Evolutionary conservation across 2,113 vertebrate genomes (phyloP).

Genomic region (Salvelinus sp.): DNA sequence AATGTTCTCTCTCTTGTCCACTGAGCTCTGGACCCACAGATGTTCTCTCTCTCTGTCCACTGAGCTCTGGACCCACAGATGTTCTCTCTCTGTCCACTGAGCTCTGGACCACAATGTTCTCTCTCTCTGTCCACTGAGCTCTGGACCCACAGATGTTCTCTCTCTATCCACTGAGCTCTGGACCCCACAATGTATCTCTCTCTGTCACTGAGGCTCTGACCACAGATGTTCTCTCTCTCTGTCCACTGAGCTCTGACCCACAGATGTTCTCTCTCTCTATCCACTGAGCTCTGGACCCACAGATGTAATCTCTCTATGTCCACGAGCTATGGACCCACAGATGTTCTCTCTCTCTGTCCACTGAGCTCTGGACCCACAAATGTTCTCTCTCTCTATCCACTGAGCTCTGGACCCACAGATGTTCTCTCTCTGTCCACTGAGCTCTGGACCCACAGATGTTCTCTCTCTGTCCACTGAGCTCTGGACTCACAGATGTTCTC

Average conservation of each 20-base stretch:
- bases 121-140: neutral
- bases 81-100: neutral
- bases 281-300: too few relatives aligned
- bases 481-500: neutral
- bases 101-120: too few relatives aligned
- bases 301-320: neutral
- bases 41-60: neutral
- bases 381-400: neutral
- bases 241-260: neutral
- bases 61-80: neutral
- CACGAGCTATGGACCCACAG: neutral
- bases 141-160: too few relatives aligned
- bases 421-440: neutral
- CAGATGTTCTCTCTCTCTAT: neutral
- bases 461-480: neutral
- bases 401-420: neutral
- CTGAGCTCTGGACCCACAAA: too few relatives aligned
- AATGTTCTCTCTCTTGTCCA: too few relatives aligned
- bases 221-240: neutral
- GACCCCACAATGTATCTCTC: neutral
- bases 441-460: neutral
- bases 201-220: neutral
- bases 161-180: too few relatives aligned
- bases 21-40: neutral
- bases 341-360: neutral